Conservation (phyloP, 37 sponge, comb jelly and placozoan species). For the Bolinopsis microptera region DNA sequence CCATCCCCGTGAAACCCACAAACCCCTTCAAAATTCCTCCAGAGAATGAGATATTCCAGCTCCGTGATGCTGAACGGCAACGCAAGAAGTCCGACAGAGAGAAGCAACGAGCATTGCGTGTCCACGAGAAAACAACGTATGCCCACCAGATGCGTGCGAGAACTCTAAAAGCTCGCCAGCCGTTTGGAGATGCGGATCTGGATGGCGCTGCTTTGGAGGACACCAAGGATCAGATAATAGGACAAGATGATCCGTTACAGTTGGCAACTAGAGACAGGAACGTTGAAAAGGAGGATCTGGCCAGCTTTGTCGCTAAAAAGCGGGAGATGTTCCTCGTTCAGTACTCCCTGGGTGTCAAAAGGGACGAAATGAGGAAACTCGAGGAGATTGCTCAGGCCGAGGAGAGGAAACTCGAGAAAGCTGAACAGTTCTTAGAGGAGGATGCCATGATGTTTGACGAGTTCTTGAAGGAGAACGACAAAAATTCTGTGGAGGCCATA, state of each 20-base stretch:
- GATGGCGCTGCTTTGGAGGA: conserved; percentile 21
- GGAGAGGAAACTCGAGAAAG: conserved; percentile 83
- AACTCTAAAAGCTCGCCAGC: conserved; percentile 69
- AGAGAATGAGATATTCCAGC: conserved; percentile 76
- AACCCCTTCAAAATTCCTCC: conserved; percentile 92
- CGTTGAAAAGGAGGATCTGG: conserved; percentile 87
- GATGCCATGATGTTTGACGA: conserved; percentile 96
- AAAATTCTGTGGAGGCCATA: conserved; percentile 93
- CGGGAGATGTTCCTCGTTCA: conserved; percentile 93
- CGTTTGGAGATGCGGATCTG: conserved; percentile 67
- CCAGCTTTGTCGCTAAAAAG: conserved; percentile 77
- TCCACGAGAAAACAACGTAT: conserved; percentile 91
- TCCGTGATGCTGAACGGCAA: conserved; percentile 82
- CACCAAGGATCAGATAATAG: conserved; percentile 42
- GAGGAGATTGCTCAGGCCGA: conserved; percentile 89
- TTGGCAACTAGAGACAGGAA: conserved; percentile 73
- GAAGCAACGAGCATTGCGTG: conserved; percentile 73
- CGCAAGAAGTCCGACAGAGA: conserved; percentile 69
- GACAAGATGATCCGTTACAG: conserved; percentile 40
- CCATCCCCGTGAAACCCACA: neutral
- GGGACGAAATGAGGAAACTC: conserved; percentile 89
- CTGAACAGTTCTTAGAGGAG: conserved; percentile 90
- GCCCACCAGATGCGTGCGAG: conserved; percentile 79
- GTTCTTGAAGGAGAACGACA: conserved; percentile 94
- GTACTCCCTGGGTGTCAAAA: conserved; percentile 91